Evolutionary conservation across 2,888 invertebrate species (phyloP).

Genomic region (Eupeodes latifasciatus): DNA sequence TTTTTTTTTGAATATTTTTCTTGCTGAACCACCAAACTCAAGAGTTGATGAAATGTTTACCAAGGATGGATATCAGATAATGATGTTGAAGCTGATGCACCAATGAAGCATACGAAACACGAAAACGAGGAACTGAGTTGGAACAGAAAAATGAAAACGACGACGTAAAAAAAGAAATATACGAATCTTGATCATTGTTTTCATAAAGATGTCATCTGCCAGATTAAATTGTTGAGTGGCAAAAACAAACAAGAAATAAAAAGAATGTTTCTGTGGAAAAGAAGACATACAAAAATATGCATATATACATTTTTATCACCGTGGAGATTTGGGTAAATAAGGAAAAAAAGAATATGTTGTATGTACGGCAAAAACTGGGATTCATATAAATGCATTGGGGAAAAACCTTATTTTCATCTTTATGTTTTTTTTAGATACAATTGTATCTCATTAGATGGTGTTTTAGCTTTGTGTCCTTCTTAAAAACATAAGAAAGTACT

Average conservation of each 20-base stretch:
- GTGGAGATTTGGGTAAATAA: not conserved
- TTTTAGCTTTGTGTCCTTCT: conserved; percentile 17
- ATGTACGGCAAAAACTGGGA: not conserved
- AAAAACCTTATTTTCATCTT: not conserved
- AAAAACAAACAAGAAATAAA: conserved; percentile 33
- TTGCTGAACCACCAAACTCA: conserved; percentile 24
- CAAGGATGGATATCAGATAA: conserved; percentile 43
- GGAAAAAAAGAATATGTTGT: no score
- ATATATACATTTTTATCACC: not conserved
- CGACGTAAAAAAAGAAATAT: not conserved
- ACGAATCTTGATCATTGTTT: conserved; percentile 44
- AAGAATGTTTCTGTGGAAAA: conserved; percentile 41
- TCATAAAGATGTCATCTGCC: conserved; percentile 43
- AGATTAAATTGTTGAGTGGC: conserved; percentile 47
- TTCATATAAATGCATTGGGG: conserved; percentile 36
- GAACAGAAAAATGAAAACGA: no score
- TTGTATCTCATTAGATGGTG: conserved; percentile 40
- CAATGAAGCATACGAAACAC: not conserved
- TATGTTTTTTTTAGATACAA: conserved; percentile 10
- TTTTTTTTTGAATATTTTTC: conserved; percentile 5
- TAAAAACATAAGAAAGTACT: conserved; percentile 7
- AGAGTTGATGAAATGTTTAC: conserved; percentile 44
- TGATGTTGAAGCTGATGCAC: conserved; percentile 25
- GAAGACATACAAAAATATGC: conserved; percentile 4
- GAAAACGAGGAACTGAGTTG: not conserved